Conservation (phyloP, 2,888 invertebrate species). For the Frankliniella intonsa region DNA sequence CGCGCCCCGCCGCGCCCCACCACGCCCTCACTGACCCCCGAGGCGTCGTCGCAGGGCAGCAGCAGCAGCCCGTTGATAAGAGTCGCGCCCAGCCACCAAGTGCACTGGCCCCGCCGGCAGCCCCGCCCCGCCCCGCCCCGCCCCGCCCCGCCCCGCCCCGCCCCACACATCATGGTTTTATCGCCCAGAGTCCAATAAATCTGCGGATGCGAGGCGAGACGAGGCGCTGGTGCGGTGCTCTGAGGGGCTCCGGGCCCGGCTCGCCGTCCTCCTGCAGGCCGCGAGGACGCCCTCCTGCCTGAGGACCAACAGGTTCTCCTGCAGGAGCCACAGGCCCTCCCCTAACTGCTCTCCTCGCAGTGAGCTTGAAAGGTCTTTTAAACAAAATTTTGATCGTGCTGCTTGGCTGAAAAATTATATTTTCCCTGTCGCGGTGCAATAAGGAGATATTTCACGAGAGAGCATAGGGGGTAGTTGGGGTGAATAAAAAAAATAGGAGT, state of each 20-base stretch:
- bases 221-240: not conserved
- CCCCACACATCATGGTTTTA: not conserved
- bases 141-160: not conserved
- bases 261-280: too few species aligned
- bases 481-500: not conserved
- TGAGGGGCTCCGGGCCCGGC: not conserved
- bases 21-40: not conserved
- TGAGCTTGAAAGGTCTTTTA: too few species aligned
- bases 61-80: not conserved
- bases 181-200: slow-evolving; percentile 26
- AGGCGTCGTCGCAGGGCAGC: not conserved
- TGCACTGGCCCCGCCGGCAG: not conserved
- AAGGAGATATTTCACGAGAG: too few species aligned
- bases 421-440: too few species aligned
- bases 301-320: too few species aligned
- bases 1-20: not conserved
- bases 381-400: too few species aligned
- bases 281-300: too few species aligned
- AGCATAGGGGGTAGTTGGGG: too few species aligned
- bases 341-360: too few species aligned
- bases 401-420: too few species aligned
- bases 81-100: not conserved
- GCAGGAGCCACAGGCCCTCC: too few species aligned
- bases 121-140: not conserved
- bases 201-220: not conserved